Evolutionary conservation across 2,113 vertebrate species (phyloP).

Genomic region (Lepidothrix coronata): DNA sequence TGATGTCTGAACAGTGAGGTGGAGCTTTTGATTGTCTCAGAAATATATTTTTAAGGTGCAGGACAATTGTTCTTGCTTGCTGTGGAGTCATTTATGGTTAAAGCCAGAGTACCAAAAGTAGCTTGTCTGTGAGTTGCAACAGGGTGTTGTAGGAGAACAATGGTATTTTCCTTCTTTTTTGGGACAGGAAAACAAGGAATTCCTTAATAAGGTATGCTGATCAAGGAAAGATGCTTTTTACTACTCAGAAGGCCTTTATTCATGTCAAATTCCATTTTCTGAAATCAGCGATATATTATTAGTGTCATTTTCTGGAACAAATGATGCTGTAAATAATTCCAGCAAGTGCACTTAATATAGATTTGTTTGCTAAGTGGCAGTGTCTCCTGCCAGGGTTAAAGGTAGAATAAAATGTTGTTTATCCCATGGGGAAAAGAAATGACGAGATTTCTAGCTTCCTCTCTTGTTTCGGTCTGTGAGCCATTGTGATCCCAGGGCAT

Average conservation of each 20-base stretch:
- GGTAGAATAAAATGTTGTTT: slow-evolving; percentile 50
- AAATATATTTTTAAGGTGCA: neutral
- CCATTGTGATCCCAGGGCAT: neutral
- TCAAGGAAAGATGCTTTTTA: neutral
- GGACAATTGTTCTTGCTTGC: neutral
- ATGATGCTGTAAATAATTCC: slow-evolving; percentile 64
- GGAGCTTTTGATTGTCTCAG: neutral
- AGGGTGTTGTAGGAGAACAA: neutral
- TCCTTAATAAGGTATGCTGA: neutral
- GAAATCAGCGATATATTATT: slow-evolving; percentile 25
- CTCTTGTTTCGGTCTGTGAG: neutral
- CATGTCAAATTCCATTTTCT: slow-evolving; percentile 34
- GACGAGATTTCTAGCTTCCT: neutral
- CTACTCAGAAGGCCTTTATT: slow-evolving; percentile 5
- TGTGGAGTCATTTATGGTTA: neutral
- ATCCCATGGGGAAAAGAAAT: neutral
- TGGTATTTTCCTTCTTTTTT: neutral
- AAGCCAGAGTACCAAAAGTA: neutral
- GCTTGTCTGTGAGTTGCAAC: neutral
- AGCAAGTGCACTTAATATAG: slow-evolving; percentile 67
- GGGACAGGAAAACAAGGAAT: neutral
- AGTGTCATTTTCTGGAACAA: slow-evolving; percentile 61
- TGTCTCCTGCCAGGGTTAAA: slow-evolving; percentile 22
- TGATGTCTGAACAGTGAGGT: neutral
- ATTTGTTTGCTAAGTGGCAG: slow-evolving; percentile 37